Percentiles rank a stretch among this genome's conserved stretches.
Conservation (phyloP, 2,113 vertebrate species). For the Pholis gunnellus region DNA sequence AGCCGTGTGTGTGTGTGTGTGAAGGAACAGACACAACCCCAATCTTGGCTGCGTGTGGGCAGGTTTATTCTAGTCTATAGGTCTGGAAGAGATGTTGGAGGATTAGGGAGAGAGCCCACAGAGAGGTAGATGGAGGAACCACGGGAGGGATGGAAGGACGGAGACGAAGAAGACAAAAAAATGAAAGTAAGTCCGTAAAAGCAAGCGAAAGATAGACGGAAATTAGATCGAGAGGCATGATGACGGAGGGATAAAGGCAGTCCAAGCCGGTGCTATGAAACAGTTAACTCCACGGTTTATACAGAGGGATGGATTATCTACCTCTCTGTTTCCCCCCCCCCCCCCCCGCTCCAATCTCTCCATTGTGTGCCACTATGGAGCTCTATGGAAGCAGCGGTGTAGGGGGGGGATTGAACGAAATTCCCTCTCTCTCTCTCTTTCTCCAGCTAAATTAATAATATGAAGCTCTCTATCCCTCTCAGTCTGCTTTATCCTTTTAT, state of each 20-base stretch:
- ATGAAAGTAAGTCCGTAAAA: constrained; percentile 20
- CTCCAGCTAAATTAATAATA: constrained; percentile 81
- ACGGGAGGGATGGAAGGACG: constrained; percentile 42
- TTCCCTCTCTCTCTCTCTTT: constrained; percentile 66
- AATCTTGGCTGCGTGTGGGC: constrained; percentile 43
- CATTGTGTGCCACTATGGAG: constrained; percentile 72
- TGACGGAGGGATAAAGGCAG: constrained; percentile 48
- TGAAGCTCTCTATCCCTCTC: constrained; percentile 76
- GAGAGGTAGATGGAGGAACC: constrained; percentile 67
- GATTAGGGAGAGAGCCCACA: constrained; percentile 60
- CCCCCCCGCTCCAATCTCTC: constrained; percentile 63
- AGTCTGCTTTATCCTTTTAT: constrained; percentile 75
- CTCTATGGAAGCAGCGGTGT: constrained; percentile 63
- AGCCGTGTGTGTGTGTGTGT: constrained; percentile 27
- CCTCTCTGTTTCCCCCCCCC: constrained; percentile 52
- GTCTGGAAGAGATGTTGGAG: constrained; percentile 65
- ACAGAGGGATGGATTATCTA: constrained; percentile 79
- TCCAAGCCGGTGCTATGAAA: constrained; percentile 65
- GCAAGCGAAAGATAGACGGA: constrained; percentile 26
- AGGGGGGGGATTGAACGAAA: constrained; percentile 55
- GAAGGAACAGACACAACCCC: constrained; percentile 28
- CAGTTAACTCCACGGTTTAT: constrained; percentile 73
- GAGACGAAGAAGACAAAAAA: constrained; percentile 41
- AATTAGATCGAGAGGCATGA: constrained; percentile 48
- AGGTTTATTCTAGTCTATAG: constrained; percentile 68